Evolutionary conservation across 2,113 vertebrate species (phyloP).

Genomic region (Tamias sibiricus): DNA sequence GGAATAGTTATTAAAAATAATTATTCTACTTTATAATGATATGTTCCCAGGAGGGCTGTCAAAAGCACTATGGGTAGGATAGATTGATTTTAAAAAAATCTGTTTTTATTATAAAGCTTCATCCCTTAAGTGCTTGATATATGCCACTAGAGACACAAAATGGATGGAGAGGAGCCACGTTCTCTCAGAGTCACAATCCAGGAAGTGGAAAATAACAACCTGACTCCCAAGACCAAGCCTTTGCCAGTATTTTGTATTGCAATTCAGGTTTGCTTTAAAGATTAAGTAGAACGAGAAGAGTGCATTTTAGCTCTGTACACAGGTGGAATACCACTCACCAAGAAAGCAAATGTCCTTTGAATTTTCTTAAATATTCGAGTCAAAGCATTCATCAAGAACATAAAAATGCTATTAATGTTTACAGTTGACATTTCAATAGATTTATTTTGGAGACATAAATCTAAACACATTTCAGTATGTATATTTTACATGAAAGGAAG

Average conservation of each 20-base stretch:
- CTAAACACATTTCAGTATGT: background rate
- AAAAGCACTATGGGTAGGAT: slow-evolving; percentile 38
- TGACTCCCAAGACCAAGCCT: background rate
- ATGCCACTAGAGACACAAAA: background rate
- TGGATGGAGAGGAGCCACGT: background rate
- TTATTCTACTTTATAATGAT: slow-evolving; percentile 56
- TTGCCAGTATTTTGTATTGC: background rate
- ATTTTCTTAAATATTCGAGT: background rate
- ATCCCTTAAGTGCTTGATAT: background rate
- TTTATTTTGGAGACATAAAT: background rate
- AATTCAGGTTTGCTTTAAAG: background rate
- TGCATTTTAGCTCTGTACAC: background rate
- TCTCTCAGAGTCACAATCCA: background rate
- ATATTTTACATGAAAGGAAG: background rate
- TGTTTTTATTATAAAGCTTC: background rate
- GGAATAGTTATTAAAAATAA: slow-evolving; percentile 62
- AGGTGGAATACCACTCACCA: background rate
- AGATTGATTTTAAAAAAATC: slow-evolving; percentile 4
- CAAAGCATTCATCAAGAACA: background rate
- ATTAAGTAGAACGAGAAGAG: background rate
- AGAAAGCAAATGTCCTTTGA: background rate
- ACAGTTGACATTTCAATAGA: background rate
- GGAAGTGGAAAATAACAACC: background rate
- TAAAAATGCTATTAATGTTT: background rate
- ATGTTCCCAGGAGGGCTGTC: slow-evolving; percentile 45